Base-by-base conservation (phyloP, 2,113 vertebrate genomes). In the Coryphaenoides rupestris region DNA sequence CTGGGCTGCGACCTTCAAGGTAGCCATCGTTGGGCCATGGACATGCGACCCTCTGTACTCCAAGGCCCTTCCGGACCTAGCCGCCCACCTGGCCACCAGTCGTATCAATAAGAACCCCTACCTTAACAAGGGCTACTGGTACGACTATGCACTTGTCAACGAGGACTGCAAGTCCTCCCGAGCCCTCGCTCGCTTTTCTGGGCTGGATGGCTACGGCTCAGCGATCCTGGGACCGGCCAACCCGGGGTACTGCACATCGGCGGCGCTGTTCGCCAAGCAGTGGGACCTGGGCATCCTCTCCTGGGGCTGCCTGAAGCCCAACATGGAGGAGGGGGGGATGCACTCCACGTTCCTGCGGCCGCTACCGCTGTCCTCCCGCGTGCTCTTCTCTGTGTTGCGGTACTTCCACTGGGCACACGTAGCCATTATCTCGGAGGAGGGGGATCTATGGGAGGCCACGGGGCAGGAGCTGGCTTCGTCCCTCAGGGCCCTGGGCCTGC, bases 21-120 rank as follows among this genome's bases (percentile, higher is more conserved):
- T 98, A 0, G 94, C 90, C 2, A 82, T 96, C 12, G 73, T 98
- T 55, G 95, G 95, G 3, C 95, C 95, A 1, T 98, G 95, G 95
- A 75, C 74, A 0, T 98, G 95, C 46, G 95, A 98, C 84, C 86
- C 92, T 14, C 24, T 95, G 59, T 91, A 93, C 28, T 88, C 93
- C 6, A 90, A 87, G 22, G 89, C 95, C 7, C 84, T 91, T 6
- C 92, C 95, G 0, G 92, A 95, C 5, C 21, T 92, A 40, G 95
- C 94, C 0, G 92, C 93, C 0, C 85, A 87, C 1, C 76, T 96
- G 54, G 95, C 95, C 0, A 78, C 87, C 0, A 15, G 76, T 1
- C 93, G 91, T 17, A 90, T 96, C 72, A 95, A 95, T 81, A 89
- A 77, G 0, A 90, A 94, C 80, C 85, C 91, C 0, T 24, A 74